Evolutionary conservation across 2,888 invertebrate species (phyloP), one percentile per base, ranked within the genome.

Genomic region (Limnephilus auricula): DNA sequence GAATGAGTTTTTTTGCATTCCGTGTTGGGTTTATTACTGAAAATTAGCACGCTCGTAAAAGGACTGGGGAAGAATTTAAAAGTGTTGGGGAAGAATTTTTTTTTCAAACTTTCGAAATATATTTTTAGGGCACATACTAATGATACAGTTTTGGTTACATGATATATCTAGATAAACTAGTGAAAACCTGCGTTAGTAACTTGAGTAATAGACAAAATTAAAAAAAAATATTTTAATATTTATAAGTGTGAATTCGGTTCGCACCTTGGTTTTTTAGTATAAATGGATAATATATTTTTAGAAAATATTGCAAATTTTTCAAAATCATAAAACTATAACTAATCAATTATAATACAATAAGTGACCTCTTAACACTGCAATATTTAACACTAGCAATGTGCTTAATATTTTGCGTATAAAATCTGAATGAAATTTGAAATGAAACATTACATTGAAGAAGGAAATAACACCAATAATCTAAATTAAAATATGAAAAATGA

Each of bases 1-100:
- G 89, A 79, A 89, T 89, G 89, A 89, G 89, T 30, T 89, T 89
- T 87, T 89, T 89, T 85, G 85, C 85, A 40, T 40, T 30, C 30
- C 85, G 45, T 40, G 40, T 40, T 45, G 85, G 40, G 85, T 85
- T 34, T 85, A 85, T 85, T 85, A 85, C 40, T 30, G 40, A 85
- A 85, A 85, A 85, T 85, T 34, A 85, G n/a, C 84, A 84, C 85
- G 40, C 37, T 25, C 34, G 30, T 85, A 85, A 40, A 34, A 12
- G 40, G 32, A n/a, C 31, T 82, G 9, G 37, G 6, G n/a, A 65
- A 25, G 25, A 65, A 25, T 6, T 25, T 9, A n/a, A n/a, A n/a
- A 65, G 65, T 65, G 65, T 65, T 9, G 65, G 25, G 65, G 18
- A 18, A 50, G 1, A 50, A 50, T 25, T 0, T 6, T 65, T n/a